Evolutionary conservation across 2,888 invertebrate genomes (phyloP).

Genomic region (Melinaea menophilus): DNA sequence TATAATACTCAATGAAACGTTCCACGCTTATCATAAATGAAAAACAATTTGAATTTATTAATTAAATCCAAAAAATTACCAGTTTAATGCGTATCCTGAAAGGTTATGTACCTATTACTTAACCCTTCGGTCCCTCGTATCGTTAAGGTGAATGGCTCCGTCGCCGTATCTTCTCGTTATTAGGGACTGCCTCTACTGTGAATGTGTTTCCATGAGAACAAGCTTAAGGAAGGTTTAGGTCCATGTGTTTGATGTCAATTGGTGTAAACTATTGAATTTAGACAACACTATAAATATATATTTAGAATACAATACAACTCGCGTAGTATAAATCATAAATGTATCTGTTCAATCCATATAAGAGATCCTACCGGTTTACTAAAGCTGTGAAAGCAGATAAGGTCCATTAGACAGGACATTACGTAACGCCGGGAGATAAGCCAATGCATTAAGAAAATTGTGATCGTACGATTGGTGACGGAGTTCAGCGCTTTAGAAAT

Average conservation of each 20-base stretch:
- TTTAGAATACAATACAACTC: no score
- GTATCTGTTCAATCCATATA: no score
- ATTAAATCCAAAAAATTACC: no score
- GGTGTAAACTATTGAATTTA: neutral
- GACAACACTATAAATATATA: no score
- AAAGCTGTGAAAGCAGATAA: conserved; percentile 1
- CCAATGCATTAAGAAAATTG: conserved; percentile 5
- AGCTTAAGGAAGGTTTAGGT: neutral
- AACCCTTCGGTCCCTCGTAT: neutral
- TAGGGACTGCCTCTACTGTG: neutral
- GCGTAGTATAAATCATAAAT: no score
- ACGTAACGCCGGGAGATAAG: neutral
- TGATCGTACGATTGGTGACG: neutral
- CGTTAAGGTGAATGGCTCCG: neutral
- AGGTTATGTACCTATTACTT: neutral
- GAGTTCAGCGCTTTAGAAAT: neutral
- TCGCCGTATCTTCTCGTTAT: neutral
- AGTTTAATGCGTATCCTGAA: no score
- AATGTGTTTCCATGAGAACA: neutral
- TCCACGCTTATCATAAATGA: no score
- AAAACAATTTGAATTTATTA: no score
- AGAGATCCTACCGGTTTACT: neutral
- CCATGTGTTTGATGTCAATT: neutral
- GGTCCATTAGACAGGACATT: neutral
- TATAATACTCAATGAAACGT: no score